These are phyloP conservation scores for Pocillopora verrucosa DNA, from an alignment of 64 coral and sea anemone species.

Conservation along the genomic window DNA sequence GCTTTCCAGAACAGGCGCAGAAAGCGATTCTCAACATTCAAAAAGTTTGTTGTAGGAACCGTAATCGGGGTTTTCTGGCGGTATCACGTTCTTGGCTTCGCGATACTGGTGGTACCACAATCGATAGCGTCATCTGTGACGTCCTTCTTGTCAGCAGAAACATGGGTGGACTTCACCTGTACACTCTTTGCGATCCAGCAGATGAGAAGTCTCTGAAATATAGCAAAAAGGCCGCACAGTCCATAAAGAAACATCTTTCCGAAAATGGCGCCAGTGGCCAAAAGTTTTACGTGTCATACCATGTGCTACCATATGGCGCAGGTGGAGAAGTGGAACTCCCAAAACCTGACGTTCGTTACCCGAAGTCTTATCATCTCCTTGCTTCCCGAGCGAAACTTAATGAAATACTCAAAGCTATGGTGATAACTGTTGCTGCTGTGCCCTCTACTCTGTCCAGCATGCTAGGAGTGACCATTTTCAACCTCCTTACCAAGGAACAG, in stretches of 20 bases:
- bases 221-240: not conserved
- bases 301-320: not conserved
- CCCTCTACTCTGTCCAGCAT: not conserved
- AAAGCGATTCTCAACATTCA: not conserved
- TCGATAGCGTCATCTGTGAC: slow-evolving; percentile 40
- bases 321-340: rapidly evolving
- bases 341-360: not conserved
- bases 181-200: not conserved
- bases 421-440: not conserved
- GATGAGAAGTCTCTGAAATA: not conserved
- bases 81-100: not conserved
- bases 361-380: not conserved
- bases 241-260: not conserved
- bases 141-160: slow-evolving; percentile 26
- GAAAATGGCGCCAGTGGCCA: not conserved
- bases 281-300: not conserved
- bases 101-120: not conserved
- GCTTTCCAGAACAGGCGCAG: not conserved
- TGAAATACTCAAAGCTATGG: not conserved
- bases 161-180: not conserved
- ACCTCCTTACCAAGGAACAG: not conserved
- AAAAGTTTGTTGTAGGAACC: not conserved
- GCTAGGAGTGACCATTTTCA: not conserved
- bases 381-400: not conserved
- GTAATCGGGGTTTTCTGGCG: not conserved